These are phyloP conservation scores for Cosmia trapezina DNA, from an alignment of 2,888 invertebrate species.

Conservation along the genomic window DNA sequence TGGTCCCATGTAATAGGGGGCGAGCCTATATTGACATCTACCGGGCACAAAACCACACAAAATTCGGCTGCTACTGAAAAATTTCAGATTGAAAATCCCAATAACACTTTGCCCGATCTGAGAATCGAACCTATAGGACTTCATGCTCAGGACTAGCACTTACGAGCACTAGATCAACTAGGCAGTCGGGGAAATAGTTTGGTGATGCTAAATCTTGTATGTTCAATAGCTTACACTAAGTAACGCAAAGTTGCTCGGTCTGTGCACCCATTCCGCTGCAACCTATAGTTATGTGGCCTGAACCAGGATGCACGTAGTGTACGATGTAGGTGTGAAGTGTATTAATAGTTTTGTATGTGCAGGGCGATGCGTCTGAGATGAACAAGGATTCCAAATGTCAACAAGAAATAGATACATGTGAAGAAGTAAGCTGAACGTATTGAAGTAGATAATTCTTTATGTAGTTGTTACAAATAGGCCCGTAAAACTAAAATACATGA, in stretches of 20 bases:
- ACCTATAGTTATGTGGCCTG: no score
- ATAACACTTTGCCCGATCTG: background rate
- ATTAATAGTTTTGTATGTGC: conserved; percentile 14
- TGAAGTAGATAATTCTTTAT: background rate
- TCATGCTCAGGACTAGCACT: background rate
- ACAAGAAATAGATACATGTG: conserved; percentile 67
- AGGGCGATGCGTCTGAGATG: conserved; percentile 83
- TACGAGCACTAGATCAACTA: background rate
- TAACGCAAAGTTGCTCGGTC: no score
- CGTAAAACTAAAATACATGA: background rate
- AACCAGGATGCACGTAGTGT: background rate
- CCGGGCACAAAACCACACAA: background rate
- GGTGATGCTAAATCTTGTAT: background rate
- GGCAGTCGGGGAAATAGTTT: conserved; percentile 65
- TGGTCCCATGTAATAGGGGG: background rate
- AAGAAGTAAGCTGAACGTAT: conserved; percentile 61
- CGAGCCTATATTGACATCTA: background rate
- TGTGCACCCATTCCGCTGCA: no score
- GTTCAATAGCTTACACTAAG: no score
- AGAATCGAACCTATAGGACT: no score
- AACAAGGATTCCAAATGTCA: conserved; percentile 67
- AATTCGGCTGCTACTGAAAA: background rate
- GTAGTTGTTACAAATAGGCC: background rate
- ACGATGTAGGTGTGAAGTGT: background rate
- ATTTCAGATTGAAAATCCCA: background rate